phyloP scores from a whole-genome alignment of 2,113 vertebrate genomes.

The Crypturellus undulatus region DNA sequence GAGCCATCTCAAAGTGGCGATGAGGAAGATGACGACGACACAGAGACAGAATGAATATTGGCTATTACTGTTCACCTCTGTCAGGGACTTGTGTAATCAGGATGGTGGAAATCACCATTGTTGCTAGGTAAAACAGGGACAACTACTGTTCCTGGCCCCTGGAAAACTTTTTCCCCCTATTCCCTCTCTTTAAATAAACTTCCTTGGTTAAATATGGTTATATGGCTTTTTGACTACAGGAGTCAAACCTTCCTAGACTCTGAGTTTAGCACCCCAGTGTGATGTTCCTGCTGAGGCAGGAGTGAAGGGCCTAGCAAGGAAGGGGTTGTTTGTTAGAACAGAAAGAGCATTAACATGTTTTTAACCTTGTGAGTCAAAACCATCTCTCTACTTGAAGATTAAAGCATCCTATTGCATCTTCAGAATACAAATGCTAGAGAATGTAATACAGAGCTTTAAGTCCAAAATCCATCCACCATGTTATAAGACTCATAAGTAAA shows the following conservation, averaged over 20 bases:
- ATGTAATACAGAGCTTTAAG: neutral
- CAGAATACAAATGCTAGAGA: neutral
- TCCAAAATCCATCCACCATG: neutral
- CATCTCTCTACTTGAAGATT: neutral
- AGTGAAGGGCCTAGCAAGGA: neutral
- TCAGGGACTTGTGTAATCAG: neutral
- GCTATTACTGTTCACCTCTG: neutral
- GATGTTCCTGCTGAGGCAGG: neutral
- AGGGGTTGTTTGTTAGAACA: neutral
- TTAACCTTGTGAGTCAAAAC: neutral
- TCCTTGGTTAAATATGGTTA: neutral
- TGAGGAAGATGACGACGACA: constrained; percentile 61
- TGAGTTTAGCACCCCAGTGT: rapidly evolving
- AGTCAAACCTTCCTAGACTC: neutral
- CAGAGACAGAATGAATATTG: constrained; percentile 63
- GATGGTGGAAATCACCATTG: neutral
- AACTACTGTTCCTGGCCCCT: neutral
- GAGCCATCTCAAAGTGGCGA: constrained; percentile 35
- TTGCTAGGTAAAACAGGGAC: neutral
- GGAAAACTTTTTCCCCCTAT: neutral
- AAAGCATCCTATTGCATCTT: neutral
- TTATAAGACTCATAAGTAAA: constrained; percentile 42
- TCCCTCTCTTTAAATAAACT: neutral
- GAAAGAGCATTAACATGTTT: neutral
- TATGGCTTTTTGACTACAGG: neutral